A percentile compares a stretch with the other conserved stretches of the same genome.
Evolutionary conservation across 2,797 vertebrate genomes (phyloP).

Genomic region (Enteromius trimaculatus): DNA sequence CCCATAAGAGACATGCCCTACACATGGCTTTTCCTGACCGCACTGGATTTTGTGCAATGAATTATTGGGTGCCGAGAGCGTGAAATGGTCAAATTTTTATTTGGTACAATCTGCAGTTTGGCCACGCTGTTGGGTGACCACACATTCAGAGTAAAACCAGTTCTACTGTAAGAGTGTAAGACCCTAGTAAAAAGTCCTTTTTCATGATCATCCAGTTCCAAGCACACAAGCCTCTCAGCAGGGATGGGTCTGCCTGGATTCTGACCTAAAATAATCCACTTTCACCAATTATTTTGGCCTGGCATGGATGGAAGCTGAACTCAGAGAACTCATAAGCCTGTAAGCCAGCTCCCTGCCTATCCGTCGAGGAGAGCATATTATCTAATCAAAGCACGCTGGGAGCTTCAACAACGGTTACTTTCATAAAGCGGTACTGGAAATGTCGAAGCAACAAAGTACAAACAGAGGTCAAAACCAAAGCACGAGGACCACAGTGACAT

Average conservation of each 20-base stretch:
- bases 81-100: neutral
- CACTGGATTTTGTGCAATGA: neutral
- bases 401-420: slow-evolving; percentile 14
- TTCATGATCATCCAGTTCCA: neutral
- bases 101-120: neutral
- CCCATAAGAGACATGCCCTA: too few relatives aligned
- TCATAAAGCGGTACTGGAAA: slow-evolving; percentile 23
- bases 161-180: neutral
- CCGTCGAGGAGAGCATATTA: neutral
- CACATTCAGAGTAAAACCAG: neutral
- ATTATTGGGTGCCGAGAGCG: neutral
- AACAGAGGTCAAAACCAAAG: neutral
- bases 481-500: slow-evolving; percentile 23
- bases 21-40: too few relatives aligned
- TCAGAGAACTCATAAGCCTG: slow-evolving; percentile 12
- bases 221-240: neutral
- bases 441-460: slow-evolving; percentile 29
- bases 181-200: neutral
- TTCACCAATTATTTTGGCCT: neutral
- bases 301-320: neutral
- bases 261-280: slow-evolving; percentile 23
- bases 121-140: neutral
- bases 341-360: neutral
- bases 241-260: neutral
- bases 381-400: slow-evolving; percentile 29